Conservation (phyloP, 2,113 vertebrate genomes). For the Hippocampus zosterae region DNA sequence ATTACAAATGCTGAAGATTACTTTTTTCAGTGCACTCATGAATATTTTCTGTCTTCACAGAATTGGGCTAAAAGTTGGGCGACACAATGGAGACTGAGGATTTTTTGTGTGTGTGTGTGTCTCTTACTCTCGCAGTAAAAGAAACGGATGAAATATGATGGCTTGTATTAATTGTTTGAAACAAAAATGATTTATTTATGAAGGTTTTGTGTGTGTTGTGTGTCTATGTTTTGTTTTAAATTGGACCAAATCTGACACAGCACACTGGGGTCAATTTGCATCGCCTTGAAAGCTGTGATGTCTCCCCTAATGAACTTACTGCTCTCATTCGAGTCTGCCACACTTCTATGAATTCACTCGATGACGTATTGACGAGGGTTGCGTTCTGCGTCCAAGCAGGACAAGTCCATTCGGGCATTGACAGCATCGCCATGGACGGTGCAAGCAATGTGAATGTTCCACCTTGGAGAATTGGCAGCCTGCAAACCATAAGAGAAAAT, state of each 20-base stretch:
- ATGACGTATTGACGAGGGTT: slow-evolving; percentile 80
- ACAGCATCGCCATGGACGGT: slow-evolving; percentile 88
- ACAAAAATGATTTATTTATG: no score
- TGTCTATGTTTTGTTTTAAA: background rate
- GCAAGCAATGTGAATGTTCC: slow-evolving; percentile 86
- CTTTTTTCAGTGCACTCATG: no score
- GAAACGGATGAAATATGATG: no score
- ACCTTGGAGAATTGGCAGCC: slow-evolving; percentile 94
- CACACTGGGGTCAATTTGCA: background rate
- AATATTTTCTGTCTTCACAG: background rate
- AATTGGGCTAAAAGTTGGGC: no score
- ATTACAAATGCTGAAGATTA: no score
- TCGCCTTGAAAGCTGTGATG: background rate
- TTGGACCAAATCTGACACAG: background rate
- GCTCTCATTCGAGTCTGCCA: slow-evolving; percentile 92
- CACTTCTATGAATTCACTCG: slow-evolving; percentile 78
- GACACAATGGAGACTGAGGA: no score
- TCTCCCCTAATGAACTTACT: slow-evolving; percentile 65
- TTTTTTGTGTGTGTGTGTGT: no score
- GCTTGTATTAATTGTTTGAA: no score
- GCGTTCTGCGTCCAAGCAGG: slow-evolving; percentile 89
- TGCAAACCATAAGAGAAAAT: slow-evolving; percentile 43
- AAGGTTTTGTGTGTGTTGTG: no score
- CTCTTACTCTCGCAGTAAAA: no score
- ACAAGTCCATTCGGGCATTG: slow-evolving; percentile 87